Percentiles rank a stretch among this genome's conserved stretches.
These are phyloP conservation scores for Melanotaenia nigrans DNA, from an alignment of 2,797 vertebrate species.

Conservation along the genomic window DNA sequence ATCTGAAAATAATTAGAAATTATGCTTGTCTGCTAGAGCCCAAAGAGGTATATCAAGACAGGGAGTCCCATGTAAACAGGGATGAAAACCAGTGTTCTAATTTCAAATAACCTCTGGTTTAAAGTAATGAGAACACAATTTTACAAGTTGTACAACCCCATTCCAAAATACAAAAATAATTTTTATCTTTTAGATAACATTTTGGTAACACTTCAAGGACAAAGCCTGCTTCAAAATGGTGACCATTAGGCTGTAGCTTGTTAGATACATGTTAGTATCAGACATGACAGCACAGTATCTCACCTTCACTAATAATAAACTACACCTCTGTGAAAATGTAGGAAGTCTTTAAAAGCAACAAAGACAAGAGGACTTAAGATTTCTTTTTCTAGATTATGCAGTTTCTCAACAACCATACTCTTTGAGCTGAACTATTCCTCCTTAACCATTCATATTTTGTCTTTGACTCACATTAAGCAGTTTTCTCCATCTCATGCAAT, in stretches of 20 bases:
- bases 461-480: constrained; percentile 53
- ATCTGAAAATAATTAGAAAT: constrained; percentile 32
- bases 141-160: constrained; percentile 84
- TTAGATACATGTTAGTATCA: constrained; percentile 77
- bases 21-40: constrained; percentile 36
- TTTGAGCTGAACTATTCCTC: constrained; percentile 63
- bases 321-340: constrained; percentile 75
- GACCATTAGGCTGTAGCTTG: constrained; percentile 71
- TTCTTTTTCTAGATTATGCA: constrained; percentile 64
- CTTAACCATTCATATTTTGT: constrained; percentile 36
- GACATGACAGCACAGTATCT: constrained; percentile 77
- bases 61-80: constrained; percentile 72
- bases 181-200: constrained; percentile 84
- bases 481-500: constrained; percentile 54
- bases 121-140: constrained; percentile 77
- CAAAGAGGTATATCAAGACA: constrained; percentile 54
- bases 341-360: constrained; percentile 74
- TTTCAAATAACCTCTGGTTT: constrained; percentile 76
- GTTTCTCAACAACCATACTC: constrained; percentile 70
- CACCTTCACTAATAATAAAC: constrained; percentile 72
- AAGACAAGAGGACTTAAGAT: constrained; percentile 68
- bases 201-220: constrained; percentile 86
- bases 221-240: constrained; percentile 72
- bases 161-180: constrained; percentile 90
- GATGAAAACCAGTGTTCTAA: constrained; percentile 75